Evolutionary conservation across 2,113 vertebrate genomes (phyloP).

Genomic region (Erpornis zantholeuca): DNA sequence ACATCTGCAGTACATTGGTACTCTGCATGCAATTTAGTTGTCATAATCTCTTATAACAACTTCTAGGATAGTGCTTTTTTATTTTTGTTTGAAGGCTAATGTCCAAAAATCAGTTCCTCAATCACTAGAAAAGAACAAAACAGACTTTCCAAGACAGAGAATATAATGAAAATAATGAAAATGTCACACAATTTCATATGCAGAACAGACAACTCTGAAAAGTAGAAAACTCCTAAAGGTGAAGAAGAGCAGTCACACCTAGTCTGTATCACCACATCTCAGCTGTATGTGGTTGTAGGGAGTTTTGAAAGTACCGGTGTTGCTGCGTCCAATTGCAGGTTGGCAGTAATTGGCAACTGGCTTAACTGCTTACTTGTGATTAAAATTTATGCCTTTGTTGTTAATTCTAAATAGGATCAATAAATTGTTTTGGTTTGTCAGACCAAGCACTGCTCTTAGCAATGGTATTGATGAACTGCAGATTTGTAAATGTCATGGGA

Average conservation of each 20-base stretch:
- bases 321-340: not conserved
- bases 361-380: not conserved
- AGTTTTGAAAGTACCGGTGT: not conserved
- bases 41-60: not conserved
- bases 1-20: not conserved
- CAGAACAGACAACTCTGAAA: not conserved
- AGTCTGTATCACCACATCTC: not conserved
- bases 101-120: not conserved
- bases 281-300: not conserved
- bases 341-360: not conserved
- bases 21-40: not conserved
- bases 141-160: not conserved
- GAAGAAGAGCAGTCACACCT: not conserved
- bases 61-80: not conserved
- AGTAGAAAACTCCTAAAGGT: not conserved
- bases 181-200: not conserved
- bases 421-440: slow-evolving; percentile 21
- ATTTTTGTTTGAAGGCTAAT: not conserved
- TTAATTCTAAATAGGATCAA: not conserved
- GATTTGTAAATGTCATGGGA: slow-evolving; percentile 2
- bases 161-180: not conserved
- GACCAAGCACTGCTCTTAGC: slow-evolving; percentile 25
- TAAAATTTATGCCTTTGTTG: not conserved
- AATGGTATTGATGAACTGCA: slow-evolving; percentile 32
- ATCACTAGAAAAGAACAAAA: not conserved